phyloP scores from a whole-genome alignment of 2,113 vertebrate species.

The Carassius auratus region DNA sequence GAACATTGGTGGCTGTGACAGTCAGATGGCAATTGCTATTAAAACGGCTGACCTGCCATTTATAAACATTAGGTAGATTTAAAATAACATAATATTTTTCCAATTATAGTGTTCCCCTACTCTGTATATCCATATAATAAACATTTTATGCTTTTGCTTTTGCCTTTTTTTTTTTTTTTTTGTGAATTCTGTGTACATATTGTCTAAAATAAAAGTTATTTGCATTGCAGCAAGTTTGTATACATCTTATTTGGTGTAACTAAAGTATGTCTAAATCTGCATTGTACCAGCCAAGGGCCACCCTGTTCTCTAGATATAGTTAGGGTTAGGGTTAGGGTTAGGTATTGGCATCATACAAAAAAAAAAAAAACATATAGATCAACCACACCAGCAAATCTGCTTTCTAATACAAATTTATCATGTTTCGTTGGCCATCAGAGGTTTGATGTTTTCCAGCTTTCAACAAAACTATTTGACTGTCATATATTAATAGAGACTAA shows the following conservation, averaged over 20 bases:
- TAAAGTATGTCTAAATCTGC: not conserved
- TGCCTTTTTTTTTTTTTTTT: too few species aligned
- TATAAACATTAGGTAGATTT: too few species aligned
- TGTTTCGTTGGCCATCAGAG: not conserved
- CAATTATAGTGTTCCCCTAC: too few species aligned
- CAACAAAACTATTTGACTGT: constrained; percentile 34
- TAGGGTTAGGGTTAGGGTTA: too few species aligned
- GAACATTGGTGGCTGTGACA: too few species aligned
- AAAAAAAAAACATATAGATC: not conserved
- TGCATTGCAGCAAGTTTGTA: not conserved
- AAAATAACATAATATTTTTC: too few species aligned
- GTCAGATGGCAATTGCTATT: too few species aligned
- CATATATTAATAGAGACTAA: constrained; percentile 41
- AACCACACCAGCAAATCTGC: not conserved
- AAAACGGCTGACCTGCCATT: too few species aligned
- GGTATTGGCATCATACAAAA: not conserved
- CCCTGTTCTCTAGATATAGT: not conserved
- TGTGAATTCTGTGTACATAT: not conserved
- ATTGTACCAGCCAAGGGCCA: not conserved
- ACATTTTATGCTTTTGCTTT: too few species aligned
- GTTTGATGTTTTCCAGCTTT: constrained; percentile 25
- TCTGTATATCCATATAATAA: too few species aligned
- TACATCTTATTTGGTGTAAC: not conserved
- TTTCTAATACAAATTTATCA: constrained; percentile 1
- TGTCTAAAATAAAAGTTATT: not conserved